Evolutionary conservation across 2,113 vertebrate genomes (phyloP).

Genomic region (Irena cyanogastra): DNA sequence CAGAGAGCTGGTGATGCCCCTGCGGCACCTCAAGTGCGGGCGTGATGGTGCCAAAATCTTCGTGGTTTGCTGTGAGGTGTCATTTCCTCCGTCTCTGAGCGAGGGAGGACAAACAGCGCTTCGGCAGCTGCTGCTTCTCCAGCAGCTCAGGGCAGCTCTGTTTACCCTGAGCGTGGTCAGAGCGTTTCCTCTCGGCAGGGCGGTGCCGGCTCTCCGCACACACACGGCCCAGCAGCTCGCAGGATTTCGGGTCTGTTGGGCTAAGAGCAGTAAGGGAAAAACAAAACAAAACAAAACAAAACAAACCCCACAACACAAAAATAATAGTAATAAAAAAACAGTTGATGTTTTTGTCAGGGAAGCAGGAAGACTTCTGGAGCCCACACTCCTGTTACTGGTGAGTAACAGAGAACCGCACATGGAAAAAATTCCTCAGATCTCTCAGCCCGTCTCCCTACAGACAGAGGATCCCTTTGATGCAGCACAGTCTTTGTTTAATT

Average conservation of each 20-base stretch:
- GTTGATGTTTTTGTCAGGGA: neutral
- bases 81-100: neutral
- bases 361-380: neutral
- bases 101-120: neutral
- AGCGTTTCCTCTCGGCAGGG: conserved; percentile 28
- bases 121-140: neutral
- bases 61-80: neutral
- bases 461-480: neutral
- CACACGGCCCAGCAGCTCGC: neutral
- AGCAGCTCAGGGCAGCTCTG: neutral
- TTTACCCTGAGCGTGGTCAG: neutral
- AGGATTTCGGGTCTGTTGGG: neutral
- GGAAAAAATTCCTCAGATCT: neutral
- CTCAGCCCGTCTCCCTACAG: neutral
- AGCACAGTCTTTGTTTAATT: neutral
- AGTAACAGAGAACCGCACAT: neutral
- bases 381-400: neutral
- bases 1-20: neutral
- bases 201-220: neutral
- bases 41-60: neutral
- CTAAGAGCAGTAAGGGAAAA: neutral
- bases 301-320: neutral
- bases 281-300: neutral
- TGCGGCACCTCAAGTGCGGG: fast-evolving
- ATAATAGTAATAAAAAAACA: neutral